phyloP scores from a whole-genome alignment of 2,797 vertebrate genomes.

The Melopsittacus undulatus region DNA sequence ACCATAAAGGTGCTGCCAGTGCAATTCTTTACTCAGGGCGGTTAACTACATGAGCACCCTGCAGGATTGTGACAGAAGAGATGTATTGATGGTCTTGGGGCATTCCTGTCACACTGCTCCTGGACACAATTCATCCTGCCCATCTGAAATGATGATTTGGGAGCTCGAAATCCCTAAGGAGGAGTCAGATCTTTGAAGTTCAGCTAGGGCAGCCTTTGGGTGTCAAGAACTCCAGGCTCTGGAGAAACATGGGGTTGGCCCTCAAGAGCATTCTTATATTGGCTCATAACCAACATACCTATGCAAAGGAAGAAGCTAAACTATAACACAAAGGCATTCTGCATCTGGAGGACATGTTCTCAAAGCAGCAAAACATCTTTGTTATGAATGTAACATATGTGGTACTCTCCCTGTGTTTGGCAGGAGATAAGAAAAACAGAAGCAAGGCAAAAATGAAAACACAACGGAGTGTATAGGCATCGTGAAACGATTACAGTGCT shows the following conservation, averaged over 20 bases:
- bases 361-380: constrained; percentile 25
- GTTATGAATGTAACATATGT: constrained; percentile 33
- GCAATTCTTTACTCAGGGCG: not conserved
- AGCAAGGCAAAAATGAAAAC: constrained; percentile 64
- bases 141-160: not conserved
- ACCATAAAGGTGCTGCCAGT: not conserved
- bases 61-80: not conserved
- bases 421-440: constrained; percentile 67
- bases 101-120: not conserved
- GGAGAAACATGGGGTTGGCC: not conserved
- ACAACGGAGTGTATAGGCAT: constrained; percentile 56
- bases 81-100: not conserved
- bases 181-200: not conserved
- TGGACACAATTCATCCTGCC: not conserved
- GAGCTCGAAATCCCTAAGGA: not conserved
- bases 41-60: not conserved
- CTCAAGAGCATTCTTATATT: accelerated
- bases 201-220: not conserved
- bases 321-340: not conserved
- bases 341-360: constrained; percentile 49
- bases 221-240: not conserved
- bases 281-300: not conserved
- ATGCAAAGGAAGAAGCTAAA: not conserved
- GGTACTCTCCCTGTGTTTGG: constrained; percentile 59
- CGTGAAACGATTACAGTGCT: constrained; percentile 53